Conservation (phyloP, 2,113 vertebrate genomes). For the Peucedramus taeniatus region DNA sequence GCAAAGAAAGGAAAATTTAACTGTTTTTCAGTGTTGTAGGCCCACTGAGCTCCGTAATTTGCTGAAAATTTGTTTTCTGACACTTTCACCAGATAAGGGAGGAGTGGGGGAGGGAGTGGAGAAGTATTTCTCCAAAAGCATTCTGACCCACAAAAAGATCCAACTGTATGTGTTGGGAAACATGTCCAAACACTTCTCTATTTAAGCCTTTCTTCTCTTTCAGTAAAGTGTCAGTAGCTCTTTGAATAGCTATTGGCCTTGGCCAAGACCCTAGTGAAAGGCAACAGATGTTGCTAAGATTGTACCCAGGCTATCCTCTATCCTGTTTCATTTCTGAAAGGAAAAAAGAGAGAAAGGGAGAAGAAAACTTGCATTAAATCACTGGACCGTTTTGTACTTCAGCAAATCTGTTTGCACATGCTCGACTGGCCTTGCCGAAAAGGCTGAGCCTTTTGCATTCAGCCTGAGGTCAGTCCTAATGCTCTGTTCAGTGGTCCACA, state of each 20-base stretch:
- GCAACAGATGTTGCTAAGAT: slow-evolving; percentile 80
- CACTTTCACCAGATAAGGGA: slow-evolving; percentile 22
- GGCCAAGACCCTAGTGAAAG: slow-evolving; percentile 72
- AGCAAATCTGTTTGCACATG: slow-evolving; percentile 74
- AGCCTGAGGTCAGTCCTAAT: slow-evolving; percentile 67
- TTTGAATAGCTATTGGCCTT: slow-evolving; percentile 71
- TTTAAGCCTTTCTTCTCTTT: slow-evolving; percentile 56
- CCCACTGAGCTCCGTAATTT: slow-evolving; percentile 61
- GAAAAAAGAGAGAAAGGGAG: slow-evolving; percentile 33
- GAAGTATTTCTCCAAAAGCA: slow-evolving; percentile 25
- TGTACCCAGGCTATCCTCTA: slow-evolving; percentile 57
- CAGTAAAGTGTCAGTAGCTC: slow-evolving; percentile 53
- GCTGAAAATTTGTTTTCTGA: slow-evolving; percentile 49
- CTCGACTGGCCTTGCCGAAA: slow-evolving; percentile 63
- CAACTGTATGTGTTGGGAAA: slow-evolving; percentile 62
- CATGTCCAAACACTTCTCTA: slow-evolving; percentile 37
- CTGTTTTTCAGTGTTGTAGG: slow-evolving; percentile 11
- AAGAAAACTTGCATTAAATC: slow-evolving; percentile 71
- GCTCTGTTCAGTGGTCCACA: slow-evolving; percentile 65
- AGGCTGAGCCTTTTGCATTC: slow-evolving; percentile 57
- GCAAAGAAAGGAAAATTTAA: slow-evolving; percentile 28
- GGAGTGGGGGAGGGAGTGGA: background rate
- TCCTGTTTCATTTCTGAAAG: slow-evolving; percentile 69
- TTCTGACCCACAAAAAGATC: slow-evolving; percentile 45
- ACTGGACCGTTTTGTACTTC: slow-evolving; percentile 66